Percentiles rank a stretch among this genome's conserved stretches.
Conservation (phyloP, 2,797 vertebrate species). For the Perdix hodgsoniae region DNA sequence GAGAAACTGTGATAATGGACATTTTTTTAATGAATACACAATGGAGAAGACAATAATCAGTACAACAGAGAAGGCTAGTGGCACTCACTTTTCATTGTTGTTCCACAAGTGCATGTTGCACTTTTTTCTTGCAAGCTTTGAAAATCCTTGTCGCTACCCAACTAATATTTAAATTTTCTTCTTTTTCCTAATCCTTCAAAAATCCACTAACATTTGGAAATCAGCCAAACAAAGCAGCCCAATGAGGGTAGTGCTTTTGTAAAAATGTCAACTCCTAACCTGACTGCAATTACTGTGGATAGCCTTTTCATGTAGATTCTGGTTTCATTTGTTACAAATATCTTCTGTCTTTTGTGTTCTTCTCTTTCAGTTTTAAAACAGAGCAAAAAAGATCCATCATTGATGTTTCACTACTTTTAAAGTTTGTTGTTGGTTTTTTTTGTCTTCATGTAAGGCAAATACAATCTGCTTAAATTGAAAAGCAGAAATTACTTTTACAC, state of each 20-base stretch:
- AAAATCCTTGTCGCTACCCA: not conserved
- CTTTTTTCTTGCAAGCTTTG: not conserved
- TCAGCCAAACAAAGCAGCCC: not conserved
- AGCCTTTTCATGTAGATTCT: not conserved
- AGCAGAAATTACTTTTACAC: not conserved
- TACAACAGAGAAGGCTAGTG: not conserved
- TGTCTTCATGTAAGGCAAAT: not conserved
- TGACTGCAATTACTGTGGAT: not conserved
- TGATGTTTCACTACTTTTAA: not conserved
- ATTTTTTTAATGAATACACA: not conserved
- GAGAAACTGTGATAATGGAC: not conserved
- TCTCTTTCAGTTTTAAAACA: not conserved
- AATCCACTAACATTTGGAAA: not conserved
- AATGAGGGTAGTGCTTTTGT: not conserved
- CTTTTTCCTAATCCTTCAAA: not conserved
- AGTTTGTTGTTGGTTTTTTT: no score
- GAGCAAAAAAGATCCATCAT: not conserved
- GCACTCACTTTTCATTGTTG: not conserved
- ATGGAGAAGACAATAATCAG: not conserved
- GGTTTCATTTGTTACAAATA: not conserved
- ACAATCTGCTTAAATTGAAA: not conserved
- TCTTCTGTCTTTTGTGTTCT: not conserved
- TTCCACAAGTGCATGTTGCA: not conserved
- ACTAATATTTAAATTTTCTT: not conserved
- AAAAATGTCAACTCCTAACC: not conserved